Conservation (phyloP, 2,113 vertebrate species). For the Saguinus midas region DNA sequence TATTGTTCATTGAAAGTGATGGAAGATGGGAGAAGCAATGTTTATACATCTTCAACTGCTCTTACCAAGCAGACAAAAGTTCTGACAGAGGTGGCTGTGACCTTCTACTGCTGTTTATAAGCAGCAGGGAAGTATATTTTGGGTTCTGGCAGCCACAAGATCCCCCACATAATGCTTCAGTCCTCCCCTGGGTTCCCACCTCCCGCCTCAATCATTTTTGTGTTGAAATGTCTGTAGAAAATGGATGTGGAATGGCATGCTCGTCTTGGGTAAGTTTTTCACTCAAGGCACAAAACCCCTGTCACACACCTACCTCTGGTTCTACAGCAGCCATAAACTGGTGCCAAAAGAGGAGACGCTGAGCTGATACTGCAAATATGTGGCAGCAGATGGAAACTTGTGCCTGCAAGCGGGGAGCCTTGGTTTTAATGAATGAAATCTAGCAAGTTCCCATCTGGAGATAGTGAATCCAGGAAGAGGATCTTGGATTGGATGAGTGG, state of each 20-base stretch:
- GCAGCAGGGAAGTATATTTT: not conserved
- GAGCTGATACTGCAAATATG: not conserved
- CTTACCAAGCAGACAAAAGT: not conserved
- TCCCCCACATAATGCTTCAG: fast-evolving
- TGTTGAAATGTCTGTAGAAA: not conserved
- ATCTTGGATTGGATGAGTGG: not conserved
- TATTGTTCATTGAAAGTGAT: not conserved
- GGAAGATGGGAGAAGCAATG: not conserved
- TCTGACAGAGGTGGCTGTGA: not conserved
- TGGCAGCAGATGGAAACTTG: not conserved
- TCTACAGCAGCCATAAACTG: not conserved
- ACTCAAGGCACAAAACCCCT: fast-evolving
- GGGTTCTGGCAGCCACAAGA: not conserved
- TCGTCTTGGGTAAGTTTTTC: not conserved
- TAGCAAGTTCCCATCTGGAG: not conserved
- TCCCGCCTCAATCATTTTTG: not conserved
- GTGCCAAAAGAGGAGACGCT: not conserved
- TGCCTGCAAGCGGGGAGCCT: not conserved
- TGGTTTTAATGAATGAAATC: not conserved
- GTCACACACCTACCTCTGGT: not conserved
- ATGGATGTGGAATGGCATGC: not conserved
- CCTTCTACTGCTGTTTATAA: not conserved
- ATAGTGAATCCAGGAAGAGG: not conserved
- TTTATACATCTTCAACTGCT: not conserved
- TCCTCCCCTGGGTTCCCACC: not conserved